Evolutionary conservation across 2,888 invertebrate species (phyloP).

Genomic region (Apamea crenata): DNA sequence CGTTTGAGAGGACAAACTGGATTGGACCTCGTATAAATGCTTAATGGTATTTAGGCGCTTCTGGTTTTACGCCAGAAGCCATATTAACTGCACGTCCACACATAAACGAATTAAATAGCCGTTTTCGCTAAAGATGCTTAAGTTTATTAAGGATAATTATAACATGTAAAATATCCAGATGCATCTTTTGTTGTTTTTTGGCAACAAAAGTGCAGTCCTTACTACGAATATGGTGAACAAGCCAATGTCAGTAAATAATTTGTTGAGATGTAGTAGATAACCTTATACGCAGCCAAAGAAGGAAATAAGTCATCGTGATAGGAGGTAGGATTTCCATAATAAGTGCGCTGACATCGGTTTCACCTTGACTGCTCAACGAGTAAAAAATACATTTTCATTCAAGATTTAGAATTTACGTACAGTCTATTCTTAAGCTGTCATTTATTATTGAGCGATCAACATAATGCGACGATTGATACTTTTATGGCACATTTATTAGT

Average conservation of each 20-base stretch:
- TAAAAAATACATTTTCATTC: constrained; percentile 59
- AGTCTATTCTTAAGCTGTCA: constrained; percentile 37
- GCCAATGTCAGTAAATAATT: constrained; percentile 52
- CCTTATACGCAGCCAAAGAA: constrained; percentile 62
- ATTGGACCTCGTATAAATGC: constrained; percentile 55
- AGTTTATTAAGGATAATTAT: constrained; percentile 22
- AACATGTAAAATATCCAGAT: constrained; percentile 27
- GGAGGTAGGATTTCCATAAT: constrained; percentile 68
- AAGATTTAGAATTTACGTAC: constrained; percentile 33
- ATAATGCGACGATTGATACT: constrained; percentile 37
- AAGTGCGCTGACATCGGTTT: constrained; percentile 69
- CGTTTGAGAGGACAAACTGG: constrained; percentile 46
- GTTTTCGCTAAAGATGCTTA: constrained; percentile 23
- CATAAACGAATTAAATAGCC: constrained; percentile 44
- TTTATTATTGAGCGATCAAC: constrained; percentile 45
- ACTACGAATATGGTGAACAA: constrained; percentile 39
- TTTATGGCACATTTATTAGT: constrained; percentile 40
- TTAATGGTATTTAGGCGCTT: constrained; percentile 64
- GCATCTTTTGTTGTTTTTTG: constrained; percentile 37
- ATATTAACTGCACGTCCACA: constrained; percentile 45
- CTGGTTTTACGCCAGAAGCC: constrained; percentile 65
- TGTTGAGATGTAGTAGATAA: constrained; percentile 60
- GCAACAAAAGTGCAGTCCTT: constrained; percentile 48
- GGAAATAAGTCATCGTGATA: constrained; percentile 69
- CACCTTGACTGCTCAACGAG: constrained; percentile 67